These are phyloP conservation scores for fruit fly (Drosophila melanogaster) DNA, from an alignment of 1,140 invertebrate species.

Conservation along the genomic window DNA sequence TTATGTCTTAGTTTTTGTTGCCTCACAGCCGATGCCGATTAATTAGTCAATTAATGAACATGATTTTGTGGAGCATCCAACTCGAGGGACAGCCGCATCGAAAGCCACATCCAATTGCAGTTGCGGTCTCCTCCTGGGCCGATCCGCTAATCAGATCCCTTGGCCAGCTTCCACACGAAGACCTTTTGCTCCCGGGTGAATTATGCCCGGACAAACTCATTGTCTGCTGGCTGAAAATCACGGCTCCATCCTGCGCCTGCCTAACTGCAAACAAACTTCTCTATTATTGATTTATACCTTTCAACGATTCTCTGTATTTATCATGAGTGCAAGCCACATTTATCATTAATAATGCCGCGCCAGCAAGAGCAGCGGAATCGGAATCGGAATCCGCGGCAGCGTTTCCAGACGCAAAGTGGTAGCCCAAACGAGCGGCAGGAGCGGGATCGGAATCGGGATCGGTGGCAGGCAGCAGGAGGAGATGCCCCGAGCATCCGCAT, in stretches of 20 bases:
- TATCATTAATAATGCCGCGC: constrained; percentile 83
- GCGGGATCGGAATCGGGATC: constrained; percentile 13
- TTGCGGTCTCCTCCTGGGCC: constrained; percentile 44
- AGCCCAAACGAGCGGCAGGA: constrained; percentile 48
- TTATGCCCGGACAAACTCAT: constrained; percentile 81
- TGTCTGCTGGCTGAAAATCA: constrained; percentile 76
- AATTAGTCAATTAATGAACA: constrained; percentile 75
- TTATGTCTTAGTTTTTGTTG: constrained; percentile 56
- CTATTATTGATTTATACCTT: constrained; percentile 84
- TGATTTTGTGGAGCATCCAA: constrained; percentile 43
- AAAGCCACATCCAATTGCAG: constrained; percentile 23
- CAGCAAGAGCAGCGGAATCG: constrained; percentile 27
- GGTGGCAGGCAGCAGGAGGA: constrained; percentile 12
- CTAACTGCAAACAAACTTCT: constrained; percentile 83
- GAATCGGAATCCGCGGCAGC: constrained; percentile 23
- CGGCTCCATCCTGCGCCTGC: constrained; percentile 54
- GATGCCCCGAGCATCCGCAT: constrained; percentile 63
- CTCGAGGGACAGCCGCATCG: constrained; percentile 12
- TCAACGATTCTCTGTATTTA: constrained; percentile 84
- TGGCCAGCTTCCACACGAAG: constrained; percentile 62
- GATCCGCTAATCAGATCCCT: constrained; percentile 65
- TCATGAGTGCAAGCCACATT: constrained; percentile 84
- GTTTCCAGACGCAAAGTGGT: constrained; percentile 56
- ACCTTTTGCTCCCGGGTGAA: constrained; percentile 72
- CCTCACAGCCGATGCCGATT: constrained; percentile 37